Conservation (phyloP, 2,113 vertebrate species). For the Mionectes macconnelli region DNA sequence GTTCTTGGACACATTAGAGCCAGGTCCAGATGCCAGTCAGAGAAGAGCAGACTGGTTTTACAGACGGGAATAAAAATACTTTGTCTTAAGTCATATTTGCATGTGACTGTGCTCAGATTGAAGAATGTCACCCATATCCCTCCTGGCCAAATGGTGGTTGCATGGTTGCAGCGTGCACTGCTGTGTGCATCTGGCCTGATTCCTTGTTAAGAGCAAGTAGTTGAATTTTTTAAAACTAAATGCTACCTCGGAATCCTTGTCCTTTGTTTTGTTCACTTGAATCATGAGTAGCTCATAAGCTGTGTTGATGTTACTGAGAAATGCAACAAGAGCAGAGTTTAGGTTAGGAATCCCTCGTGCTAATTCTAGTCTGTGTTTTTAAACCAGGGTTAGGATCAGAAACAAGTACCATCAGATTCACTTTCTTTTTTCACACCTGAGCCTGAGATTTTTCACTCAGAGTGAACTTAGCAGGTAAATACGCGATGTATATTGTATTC, state of each 20-base stretch:
- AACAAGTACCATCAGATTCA: neutral
- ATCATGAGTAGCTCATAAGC: neutral
- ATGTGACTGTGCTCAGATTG: neutral
- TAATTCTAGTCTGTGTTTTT: neutral
- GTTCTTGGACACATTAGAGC: neutral
- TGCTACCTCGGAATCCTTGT: neutral
- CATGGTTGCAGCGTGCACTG: neutral
- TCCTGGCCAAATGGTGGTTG: neutral
- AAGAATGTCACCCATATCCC: neutral
- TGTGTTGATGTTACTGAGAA: neutral
- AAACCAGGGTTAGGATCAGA: neutral
- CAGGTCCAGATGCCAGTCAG: neutral
- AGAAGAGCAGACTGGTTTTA: neutral
- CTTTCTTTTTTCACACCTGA: neutral
- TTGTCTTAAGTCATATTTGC: neutral
- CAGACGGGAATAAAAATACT: neutral
- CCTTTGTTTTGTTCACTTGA: neutral
- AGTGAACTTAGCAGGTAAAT: neutral
- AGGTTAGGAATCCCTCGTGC: neutral
- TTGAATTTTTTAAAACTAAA: neutral
- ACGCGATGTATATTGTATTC: neutral
- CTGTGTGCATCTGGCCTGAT: neutral
- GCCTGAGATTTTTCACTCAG: neutral
- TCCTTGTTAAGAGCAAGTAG: neutral
- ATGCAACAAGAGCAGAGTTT: rapidly evolving